Base-by-base conservation (phyloP, 2,888 invertebrate species). In the Melipona bicolor region DNA sequence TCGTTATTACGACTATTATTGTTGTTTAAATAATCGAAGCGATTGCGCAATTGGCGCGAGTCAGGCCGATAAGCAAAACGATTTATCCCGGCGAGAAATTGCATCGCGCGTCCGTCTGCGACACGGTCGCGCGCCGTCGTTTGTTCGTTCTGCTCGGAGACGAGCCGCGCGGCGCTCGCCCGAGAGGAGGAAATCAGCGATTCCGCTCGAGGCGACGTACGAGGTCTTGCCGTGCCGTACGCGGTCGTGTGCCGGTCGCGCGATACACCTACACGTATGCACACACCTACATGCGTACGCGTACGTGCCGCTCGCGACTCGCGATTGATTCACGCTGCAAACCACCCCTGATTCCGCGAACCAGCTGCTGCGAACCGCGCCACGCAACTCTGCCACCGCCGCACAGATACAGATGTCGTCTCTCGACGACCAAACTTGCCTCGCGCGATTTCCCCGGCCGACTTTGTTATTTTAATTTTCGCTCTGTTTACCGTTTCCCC, bases 391-490 rank as follows among this genome's bases (percentile, higher is more conserved):
- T 36, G 36, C 43, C 43, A 43, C 43, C 43, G 43, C 43, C 43
- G 43, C 43, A 43, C 43, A 43, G 43, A 74, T 83, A 81, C 70
- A 74, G 74, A 72, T 49, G 70, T 75, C 76, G 61, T 67, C 61
- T 32, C 21, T 56, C 67, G 36, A 24, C 67, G 36, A 24, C 4
- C 61, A 21, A 64, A 79, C 72, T 69, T 49, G 75, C 49, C 69
- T 77, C 70, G 71, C 85, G 73, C 85, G 85, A 79, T 85, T 80
- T 84, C 79, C 68, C 56, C 68, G 32, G 43, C 56, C 85, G 84
- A 86, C 83, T 87, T 85, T 87, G 85, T 87, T 87, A 85, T 87
- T 87, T 87, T 87, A 87, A 87, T 87, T 87, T 81, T 80, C 85
- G 50, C 79, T 73, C 74, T 85, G 85, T 87, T 87, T 87, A 86